Evolutionary conservation across 2,888 invertebrate genomes (phyloP), one percentile per base, ranked within the genome.

Genomic region (Tetanocera ferruginea): DNA sequence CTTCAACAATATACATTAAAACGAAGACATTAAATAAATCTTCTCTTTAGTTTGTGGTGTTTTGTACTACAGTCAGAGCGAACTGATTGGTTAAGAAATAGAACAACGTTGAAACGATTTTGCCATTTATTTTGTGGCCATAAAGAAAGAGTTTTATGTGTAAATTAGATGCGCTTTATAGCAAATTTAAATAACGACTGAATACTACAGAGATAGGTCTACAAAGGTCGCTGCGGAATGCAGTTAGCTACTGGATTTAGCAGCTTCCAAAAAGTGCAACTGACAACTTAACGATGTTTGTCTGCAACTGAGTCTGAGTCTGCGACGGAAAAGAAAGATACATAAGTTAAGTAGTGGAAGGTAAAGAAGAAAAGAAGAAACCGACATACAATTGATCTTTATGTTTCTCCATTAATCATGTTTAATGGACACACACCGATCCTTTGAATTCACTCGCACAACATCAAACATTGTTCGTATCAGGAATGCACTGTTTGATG

Each of bases 161-260:
- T 60, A 28, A 60, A 60, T 60, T 60, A 60, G 60, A 14, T 60
- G 60, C 60, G 60, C 60, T 60, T 60, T 60, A 60, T 60, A 28
- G 28, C 60, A 60, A 28, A 25, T 23, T 28, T 60, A 28, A 60
- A 60, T 60, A 28, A 60, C 28, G 28, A 60, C 28, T 60, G 60
- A 5, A 60, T 11, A 60, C 2, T 11, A 60, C 28, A 25, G 5
- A 14, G 25, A 28, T 14, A 37, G 5, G 8, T 37, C 11, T 43
- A 11, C 14, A 43, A 43, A 43, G 60, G 17, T 28, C 3, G 60
- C 60, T 25, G 25, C 5, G 2, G 23, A 25, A 25, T 25, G 55
- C 55, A 19, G 28, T 1, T 2, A 60, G 60, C 60, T 60, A 28
- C 60, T 60, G 60, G 28, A 60, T 28, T 60, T 28, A 14, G 23